phyloP scores from a whole-genome alignment of 2,113 vertebrate species.

The Gavia stellata region DNA sequence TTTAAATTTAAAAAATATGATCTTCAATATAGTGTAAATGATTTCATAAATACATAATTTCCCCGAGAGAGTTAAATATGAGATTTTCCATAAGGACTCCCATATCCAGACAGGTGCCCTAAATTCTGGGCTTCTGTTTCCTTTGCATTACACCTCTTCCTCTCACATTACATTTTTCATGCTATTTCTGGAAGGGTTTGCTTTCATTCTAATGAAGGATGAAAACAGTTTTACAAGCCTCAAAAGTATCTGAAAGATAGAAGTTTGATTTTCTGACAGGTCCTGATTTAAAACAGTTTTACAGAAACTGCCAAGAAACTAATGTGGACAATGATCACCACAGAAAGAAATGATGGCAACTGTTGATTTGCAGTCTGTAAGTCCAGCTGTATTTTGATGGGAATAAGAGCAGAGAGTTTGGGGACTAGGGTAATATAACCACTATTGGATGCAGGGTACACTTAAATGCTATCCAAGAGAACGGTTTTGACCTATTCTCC shows the following conservation, averaged over 20 bases:
- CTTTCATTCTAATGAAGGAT: background rate
- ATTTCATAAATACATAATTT: background rate
- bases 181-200: background rate
- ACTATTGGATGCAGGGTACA: background rate
- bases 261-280: background rate
- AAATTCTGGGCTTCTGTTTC: background rate
- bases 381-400: background rate
- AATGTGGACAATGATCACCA: background rate
- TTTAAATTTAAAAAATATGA: background rate
- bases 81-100: background rate
- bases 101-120: background rate
- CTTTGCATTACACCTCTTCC: background rate
- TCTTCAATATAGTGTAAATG: background rate
- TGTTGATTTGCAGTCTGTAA: background rate
- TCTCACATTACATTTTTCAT: background rate
- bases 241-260: background rate
- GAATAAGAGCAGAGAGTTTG: background rate
- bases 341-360: background rate
- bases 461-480: background rate
- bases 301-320: background rate
- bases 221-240: background rate
- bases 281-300: background rate
- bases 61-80: background rate
- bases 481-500: background rate
- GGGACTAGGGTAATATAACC: background rate